Percentiles rank a stretch among this genome's conserved stretches.
These are phyloP conservation scores for Thumatha senex DNA, from an alignment of 2,888 invertebrate genomes.

Conservation along the genomic window DNA sequence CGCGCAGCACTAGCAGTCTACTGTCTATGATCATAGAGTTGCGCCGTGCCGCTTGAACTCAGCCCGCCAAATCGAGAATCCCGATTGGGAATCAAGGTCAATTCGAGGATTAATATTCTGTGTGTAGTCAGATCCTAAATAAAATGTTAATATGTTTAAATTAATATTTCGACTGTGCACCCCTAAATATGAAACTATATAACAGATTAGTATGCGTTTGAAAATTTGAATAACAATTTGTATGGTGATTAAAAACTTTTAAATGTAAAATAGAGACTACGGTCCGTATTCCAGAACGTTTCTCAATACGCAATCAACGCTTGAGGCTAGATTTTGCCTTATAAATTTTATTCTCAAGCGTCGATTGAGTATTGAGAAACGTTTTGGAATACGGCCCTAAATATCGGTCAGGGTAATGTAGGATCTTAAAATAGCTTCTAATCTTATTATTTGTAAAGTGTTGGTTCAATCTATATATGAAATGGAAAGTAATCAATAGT, in stretches of 20 bases:
- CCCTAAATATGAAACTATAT: constrained; percentile 49
- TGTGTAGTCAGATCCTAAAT: constrained; percentile 65
- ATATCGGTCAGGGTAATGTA: constrained; percentile 16
- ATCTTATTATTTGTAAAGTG: constrained; percentile 37
- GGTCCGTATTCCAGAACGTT: too few relatives aligned
- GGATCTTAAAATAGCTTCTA: constrained; percentile 25
- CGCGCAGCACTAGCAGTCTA: constrained; percentile 47
- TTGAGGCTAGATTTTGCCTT: too few relatives aligned
- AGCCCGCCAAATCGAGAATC: constrained; percentile 68
- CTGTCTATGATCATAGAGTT: constrained; percentile 46
- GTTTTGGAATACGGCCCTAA: too few relatives aligned
- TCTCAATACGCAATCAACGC: too few relatives aligned
- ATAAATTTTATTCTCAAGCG: too few relatives aligned
- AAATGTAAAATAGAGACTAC: neutral
- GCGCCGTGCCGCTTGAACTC: constrained; percentile 64
- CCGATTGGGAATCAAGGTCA: constrained; percentile 80
- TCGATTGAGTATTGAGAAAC: too few relatives aligned
- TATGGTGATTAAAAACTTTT: neutral
- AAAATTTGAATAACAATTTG: neutral
- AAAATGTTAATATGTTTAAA: constrained; percentile 66
- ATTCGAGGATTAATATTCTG: constrained; percentile 72
- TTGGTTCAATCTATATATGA: constrained; percentile 46
- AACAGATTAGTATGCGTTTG: constrained; percentile 17
- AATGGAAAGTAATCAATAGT: constrained; percentile 54
- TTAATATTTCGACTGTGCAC: constrained; percentile 63